phyloP scores from a whole-genome alignment of 2,113 vertebrate species.

The Peromyscus californicus region DNA sequence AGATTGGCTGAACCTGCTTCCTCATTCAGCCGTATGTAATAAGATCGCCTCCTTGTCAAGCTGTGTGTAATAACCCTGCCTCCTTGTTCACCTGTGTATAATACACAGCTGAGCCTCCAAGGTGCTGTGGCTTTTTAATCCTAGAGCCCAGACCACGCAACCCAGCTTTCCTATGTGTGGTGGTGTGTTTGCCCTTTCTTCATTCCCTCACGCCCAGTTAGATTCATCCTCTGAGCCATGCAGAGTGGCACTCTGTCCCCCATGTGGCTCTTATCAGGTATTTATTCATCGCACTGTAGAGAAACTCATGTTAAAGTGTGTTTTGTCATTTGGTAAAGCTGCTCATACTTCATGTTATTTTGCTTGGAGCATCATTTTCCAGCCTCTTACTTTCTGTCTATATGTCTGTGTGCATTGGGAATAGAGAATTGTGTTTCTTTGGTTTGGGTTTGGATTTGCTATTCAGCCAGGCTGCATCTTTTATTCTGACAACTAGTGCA shows the following conservation, averaged over 20 bases:
- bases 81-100: not conserved
- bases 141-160: not conserved
- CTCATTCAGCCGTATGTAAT: not conserved
- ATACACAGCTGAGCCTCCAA: not conserved
- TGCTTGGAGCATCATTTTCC: not conserved
- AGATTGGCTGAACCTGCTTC: not conserved
- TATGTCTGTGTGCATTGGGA: not conserved
- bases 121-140: not conserved
- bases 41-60: not conserved
- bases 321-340: not conserved
- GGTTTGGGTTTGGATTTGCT: not conserved
- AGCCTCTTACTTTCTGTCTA: not conserved
- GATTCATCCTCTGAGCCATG: not conserved
- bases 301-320: not conserved
- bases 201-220: not conserved
- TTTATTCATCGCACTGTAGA: not conserved
- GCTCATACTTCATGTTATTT: not conserved
- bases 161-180: not conserved
- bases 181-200: not conserved
- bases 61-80: not conserved
- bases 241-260: not conserved
- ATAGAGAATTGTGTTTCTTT: not conserved
- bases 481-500: not conserved
- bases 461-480: not conserved
- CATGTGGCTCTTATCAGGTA: not conserved